These are phyloP conservation scores for Latrodectus hesperus DNA, from an alignment of 2,888 invertebrate species.

Conservation along the genomic window DNA sequence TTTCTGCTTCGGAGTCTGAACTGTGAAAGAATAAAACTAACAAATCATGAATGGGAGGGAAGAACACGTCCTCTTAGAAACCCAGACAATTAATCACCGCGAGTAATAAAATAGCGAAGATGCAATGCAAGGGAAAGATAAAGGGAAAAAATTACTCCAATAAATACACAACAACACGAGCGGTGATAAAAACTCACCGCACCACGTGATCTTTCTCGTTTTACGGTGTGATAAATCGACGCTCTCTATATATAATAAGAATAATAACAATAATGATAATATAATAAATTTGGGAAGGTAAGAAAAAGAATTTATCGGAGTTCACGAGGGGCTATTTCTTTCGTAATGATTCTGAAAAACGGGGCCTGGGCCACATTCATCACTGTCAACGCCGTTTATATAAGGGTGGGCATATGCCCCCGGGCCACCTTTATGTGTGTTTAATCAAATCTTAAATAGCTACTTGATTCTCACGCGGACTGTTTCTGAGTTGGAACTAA, in stretches of 20 bases:
- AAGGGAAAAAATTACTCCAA: not conserved
- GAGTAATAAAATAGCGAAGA: not conserved
- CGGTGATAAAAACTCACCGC: slow-evolving; percentile 56
- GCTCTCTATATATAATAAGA: slow-evolving; percentile 58
- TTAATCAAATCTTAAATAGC: slow-evolving; percentile 69
- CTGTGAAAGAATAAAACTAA: not conserved
- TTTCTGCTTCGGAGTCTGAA: not conserved
- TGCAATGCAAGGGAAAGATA: not conserved
- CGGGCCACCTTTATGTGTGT: slow-evolving; percentile 59
- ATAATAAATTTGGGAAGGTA: slow-evolving; percentile 57
- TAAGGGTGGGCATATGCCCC: slow-evolving; percentile 60
- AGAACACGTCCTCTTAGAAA: not conserved
- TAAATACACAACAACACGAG: slow-evolving; percentile 5
- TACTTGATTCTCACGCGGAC: slow-evolving; percentile 66
- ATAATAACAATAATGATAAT: slow-evolving; percentile 66
- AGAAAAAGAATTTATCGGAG: slow-evolving; percentile 17
- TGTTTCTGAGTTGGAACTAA: not conserved
- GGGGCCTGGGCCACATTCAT: slow-evolving; percentile 44
- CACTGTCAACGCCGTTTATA: slow-evolving; percentile 63
- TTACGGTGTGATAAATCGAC: slow-evolving; percentile 63
- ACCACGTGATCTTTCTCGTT: slow-evolving; percentile 49
- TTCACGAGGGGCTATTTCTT: slow-evolving; percentile 24
- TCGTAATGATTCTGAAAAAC: slow-evolving; percentile 48
- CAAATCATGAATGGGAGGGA: slow-evolving; percentile 2
- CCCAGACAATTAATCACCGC: not conserved